A percentile compares a stretch with the other conserved stretches of the same genome.
phyloP scores from a whole-genome alignment of 2,888 invertebrate genomes.

The Subacronicta megacephala region DNA sequence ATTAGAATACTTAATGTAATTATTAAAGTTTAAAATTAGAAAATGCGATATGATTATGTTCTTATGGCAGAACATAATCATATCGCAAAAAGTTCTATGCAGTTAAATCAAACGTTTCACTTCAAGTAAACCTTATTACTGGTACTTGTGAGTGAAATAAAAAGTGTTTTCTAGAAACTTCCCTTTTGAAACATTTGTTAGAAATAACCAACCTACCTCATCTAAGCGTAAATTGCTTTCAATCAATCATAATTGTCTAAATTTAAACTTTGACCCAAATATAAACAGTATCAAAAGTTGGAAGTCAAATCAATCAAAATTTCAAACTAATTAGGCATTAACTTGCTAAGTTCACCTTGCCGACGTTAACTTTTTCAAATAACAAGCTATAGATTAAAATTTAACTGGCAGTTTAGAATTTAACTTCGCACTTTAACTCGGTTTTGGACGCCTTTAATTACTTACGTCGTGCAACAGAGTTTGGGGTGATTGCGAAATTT shows the following conservation, averaged over 20 bases:
- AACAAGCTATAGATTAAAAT: constrained; percentile 59
- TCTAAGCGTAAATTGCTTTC: constrained; percentile 29
- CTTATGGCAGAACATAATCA: too few species aligned
- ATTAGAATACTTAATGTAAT: too few species aligned
- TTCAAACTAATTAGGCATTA: constrained; percentile 63
- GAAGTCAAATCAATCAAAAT: constrained; percentile 71
- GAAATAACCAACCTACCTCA: background rate
- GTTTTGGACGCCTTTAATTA: constrained; percentile 61
- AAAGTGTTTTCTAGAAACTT: background rate
- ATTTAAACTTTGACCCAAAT: constrained; percentile 52
- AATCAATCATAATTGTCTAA: constrained; percentile 54
- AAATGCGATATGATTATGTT: too few species aligned
- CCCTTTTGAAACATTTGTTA: background rate
- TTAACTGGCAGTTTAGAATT: constrained; percentile 62
- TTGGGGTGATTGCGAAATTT: constrained; percentile 2
- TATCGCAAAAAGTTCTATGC: too few species aligned
- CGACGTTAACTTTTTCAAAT: constrained; percentile 64
- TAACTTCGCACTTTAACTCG: constrained; percentile 67
- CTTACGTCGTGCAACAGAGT: constrained; percentile 44
- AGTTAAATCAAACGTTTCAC: too few species aligned
- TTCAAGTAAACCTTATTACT: too few species aligned
- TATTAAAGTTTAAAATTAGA: too few species aligned
- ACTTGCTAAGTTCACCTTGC: constrained; percentile 58
- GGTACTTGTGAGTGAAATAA: too few species aligned
- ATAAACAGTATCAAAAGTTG: constrained; percentile 53